phyloP scores from a whole-genome alignment of 2,888 invertebrate species.

The Drosophila rellima region DNA sequence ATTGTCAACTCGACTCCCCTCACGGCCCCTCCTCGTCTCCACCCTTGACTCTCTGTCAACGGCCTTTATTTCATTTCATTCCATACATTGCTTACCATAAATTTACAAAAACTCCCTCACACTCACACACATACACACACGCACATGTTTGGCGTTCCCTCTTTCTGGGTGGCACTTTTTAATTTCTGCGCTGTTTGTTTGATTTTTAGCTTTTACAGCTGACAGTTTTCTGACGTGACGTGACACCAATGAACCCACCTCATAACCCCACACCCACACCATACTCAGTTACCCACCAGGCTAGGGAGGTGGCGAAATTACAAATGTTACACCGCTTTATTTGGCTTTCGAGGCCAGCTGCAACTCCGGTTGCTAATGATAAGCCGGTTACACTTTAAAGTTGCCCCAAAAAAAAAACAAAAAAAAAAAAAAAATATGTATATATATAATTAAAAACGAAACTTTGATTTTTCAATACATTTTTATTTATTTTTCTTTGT shows the following conservation, averaged over 20 bases:
- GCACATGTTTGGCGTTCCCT: background rate
- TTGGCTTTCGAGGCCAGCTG: constrained; percentile 55
- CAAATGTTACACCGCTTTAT: constrained; percentile 66
- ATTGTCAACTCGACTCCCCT: constrained; percentile 49
- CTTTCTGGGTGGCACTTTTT: constrained; percentile 51
- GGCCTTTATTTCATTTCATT: constrained; percentile 27
- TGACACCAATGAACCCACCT: constrained; percentile 22
- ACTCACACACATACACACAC: constrained; percentile 44
- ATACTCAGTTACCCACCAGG: background rate
- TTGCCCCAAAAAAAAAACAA: constrained; percentile 5
- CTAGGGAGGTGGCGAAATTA: constrained; percentile 44
- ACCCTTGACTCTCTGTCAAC: background rate
- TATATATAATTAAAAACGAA: too few species aligned
- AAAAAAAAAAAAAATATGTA: background rate
- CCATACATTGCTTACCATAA: constrained; percentile 51
- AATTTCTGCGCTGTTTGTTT: constrained; percentile 74
- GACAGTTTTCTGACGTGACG: constrained; percentile 58
- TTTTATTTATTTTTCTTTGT: constrained; percentile 40
- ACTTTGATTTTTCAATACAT: constrained; percentile 50
- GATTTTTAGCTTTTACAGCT: constrained; percentile 78
- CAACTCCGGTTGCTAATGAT: constrained; percentile 35
- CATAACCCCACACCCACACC: background rate
- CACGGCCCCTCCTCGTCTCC: background rate
- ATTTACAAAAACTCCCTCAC: constrained; percentile 34
- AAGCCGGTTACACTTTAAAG: constrained; percentile 44